Conservation (phyloP, 2,888 invertebrate genomes). For the Augiades crinisus region DNA sequence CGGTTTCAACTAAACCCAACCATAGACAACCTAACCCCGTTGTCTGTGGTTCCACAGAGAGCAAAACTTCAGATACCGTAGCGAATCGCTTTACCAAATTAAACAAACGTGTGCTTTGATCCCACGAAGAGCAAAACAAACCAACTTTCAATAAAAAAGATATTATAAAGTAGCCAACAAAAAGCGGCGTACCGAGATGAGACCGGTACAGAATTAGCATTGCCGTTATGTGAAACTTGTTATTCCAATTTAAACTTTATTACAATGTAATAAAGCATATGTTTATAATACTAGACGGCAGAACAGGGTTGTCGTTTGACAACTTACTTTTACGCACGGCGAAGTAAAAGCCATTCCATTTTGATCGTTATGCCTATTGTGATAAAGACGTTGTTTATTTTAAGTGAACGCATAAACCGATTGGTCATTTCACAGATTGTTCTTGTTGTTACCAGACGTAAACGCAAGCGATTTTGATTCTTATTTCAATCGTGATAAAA, state of each 20-base stretch:
- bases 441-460: neutral
- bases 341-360: constrained; percentile 3
- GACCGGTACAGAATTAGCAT: neutral
- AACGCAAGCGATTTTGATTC: constrained; percentile 1
- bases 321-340: neutral
- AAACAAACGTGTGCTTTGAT: constrained; percentile 25
- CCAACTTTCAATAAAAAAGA: constrained; percentile 49
- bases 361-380: neutral
- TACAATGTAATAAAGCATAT: neutral
- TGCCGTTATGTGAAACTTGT: neutral
- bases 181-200: constrained; percentile 24
- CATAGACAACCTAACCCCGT: too few species aligned
- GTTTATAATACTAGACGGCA: neutral
- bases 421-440: constrained; percentile 1
- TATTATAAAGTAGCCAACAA: constrained; percentile 55
- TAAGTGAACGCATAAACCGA: neutral
- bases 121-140: constrained; percentile 21
- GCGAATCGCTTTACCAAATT: constrained; percentile 19
- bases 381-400: constrained; percentile 5
- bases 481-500: neutral
- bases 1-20: too few species aligned
- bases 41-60: too few species aligned
- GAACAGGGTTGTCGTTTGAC: neutral
- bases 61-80: constrained; percentile 9
- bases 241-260: constrained; percentile 5